phyloP scores from a whole-genome alignment of 2,113 vertebrate species.

The Hippocampus zosterae region DNA sequence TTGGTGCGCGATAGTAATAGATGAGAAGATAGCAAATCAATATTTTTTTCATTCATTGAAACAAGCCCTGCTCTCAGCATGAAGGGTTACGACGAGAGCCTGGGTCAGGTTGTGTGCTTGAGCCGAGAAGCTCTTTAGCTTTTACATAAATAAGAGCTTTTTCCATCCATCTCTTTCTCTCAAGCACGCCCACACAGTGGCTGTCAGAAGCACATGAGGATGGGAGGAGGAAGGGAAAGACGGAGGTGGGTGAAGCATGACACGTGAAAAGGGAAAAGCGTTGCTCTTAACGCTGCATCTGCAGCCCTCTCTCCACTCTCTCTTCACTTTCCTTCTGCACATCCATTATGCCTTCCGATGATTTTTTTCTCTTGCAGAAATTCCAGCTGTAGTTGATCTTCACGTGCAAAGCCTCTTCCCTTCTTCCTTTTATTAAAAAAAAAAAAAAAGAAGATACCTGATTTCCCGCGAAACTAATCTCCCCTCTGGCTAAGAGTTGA shows the following conservation, averaged over 20 bases:
- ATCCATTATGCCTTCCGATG: slow-evolving; percentile 10
- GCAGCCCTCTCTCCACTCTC: slow-evolving; percentile 51
- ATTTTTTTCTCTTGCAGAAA: slow-evolving; percentile 19
- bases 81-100: slow-evolving; percentile 48
- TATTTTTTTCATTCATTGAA: background rate
- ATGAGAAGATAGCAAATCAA: background rate
- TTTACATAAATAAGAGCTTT: slow-evolving; percentile 76
- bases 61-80: slow-evolving; percentile 20
- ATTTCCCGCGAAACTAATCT: slow-evolving; percentile 36
- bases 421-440: slow-evolving; percentile 37
- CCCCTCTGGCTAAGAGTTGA: slow-evolving; percentile 27
- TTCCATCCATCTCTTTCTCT: slow-evolving; percentile 65
- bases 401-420: slow-evolving; percentile 8
- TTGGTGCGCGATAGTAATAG: background rate
- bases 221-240: slow-evolving; percentile 61
- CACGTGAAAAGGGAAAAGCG: slow-evolving; percentile 70
- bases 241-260: slow-evolving; percentile 73
- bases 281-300: slow-evolving; percentile 59
- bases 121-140: slow-evolving; percentile 66
- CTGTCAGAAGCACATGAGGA: slow-evolving; percentile 74
- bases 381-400: slow-evolving; percentile 18
- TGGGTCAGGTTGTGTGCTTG: slow-evolving; percentile 58
- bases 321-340: slow-evolving; percentile 8
- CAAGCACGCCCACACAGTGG: slow-evolving; percentile 76
- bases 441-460: slow-evolving; percentile 18